Percentiles rank a stretch among this genome's conserved stretches.
These are phyloP conservation scores for Campoletis sonorensis DNA, from an alignment of 1,140 invertebrate genomes.

Conservation along the genomic window DNA sequence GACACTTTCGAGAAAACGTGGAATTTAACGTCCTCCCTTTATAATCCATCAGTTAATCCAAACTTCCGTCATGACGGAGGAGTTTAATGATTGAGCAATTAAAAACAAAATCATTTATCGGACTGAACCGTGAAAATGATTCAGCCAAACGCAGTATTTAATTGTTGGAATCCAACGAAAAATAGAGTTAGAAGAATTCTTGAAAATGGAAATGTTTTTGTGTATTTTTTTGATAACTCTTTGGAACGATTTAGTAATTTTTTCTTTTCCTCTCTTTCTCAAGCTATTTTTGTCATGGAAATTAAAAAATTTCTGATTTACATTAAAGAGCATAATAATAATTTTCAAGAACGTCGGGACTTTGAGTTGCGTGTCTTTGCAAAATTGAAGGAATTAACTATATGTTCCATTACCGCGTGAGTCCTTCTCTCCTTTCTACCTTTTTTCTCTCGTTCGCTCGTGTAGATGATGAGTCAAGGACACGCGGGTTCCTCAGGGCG, in stretches of 20 bases:
- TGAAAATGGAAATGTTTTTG: no score
- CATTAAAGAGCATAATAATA: no score
- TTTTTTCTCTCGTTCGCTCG: background rate
- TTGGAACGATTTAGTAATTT: no score
- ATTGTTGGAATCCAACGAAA: no score
- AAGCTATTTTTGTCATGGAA: background rate
- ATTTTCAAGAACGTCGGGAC: background rate
- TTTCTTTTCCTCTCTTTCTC: no score
- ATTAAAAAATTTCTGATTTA: no score
- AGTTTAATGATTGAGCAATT: background rate
- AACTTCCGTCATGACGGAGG: background rate
- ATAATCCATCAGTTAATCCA: conserved; percentile 15
- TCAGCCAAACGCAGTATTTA: background rate
- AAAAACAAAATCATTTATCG: background rate
- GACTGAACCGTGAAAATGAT: background rate
- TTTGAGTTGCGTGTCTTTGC: conserved; percentile 7
- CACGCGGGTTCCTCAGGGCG: conserved; percentile 1
- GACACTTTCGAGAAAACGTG: conserved; percentile 25
- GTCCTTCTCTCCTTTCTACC: background rate
- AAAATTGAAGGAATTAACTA: background rate
- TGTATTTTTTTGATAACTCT: no score
- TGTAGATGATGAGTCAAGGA: conserved; percentile 7
- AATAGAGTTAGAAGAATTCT: no score
- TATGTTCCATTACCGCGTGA: conserved; percentile 7
- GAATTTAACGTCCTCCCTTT: background rate